These are phyloP conservation scores for Cryptus viduatorius DNA, from an alignment of 2,888 invertebrate genomes.

Conservation along the genomic window DNA sequence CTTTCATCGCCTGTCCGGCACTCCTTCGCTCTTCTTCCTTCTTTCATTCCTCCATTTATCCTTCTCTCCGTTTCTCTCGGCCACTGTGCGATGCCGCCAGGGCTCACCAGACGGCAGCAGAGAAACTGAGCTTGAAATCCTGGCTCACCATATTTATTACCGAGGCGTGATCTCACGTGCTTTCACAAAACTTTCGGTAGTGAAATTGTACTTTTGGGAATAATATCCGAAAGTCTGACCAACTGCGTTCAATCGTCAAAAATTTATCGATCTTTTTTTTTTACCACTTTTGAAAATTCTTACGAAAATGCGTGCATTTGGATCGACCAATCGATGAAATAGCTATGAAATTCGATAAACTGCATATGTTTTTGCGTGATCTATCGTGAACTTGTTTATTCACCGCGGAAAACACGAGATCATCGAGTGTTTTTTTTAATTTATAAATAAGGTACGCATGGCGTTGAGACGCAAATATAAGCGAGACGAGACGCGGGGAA, in stretches of 20 bases:
- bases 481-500: neutral
- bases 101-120: constrained; percentile 38
- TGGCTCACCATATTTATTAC: constrained; percentile 76
- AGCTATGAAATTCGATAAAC: too few species aligned
- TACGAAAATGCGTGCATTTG: too few species aligned
- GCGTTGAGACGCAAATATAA: neutral
- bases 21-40: constrained; percentile 43
- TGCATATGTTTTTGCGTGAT: too few species aligned
- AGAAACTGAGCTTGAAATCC: constrained; percentile 51
- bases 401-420: neutral
- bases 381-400: neutral
- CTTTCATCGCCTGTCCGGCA: constrained; percentile 69
- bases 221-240: constrained; percentile 3
- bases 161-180: constrained; percentile 74
- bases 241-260: neutral
- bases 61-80: constrained; percentile 57
- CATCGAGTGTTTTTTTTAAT: constrained; percentile 14
- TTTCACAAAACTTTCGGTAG: constrained; percentile 11
- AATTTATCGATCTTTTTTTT: neutral
- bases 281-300: neutral
- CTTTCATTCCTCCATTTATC: constrained; percentile 45
- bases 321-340: too few species aligned
- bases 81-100: constrained; percentile 27
- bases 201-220: constrained; percentile 54
- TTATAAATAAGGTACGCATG: neutral